Base-by-base conservation (phyloP, 2,113 vertebrate genomes). In the Grallaria varia region DNA sequence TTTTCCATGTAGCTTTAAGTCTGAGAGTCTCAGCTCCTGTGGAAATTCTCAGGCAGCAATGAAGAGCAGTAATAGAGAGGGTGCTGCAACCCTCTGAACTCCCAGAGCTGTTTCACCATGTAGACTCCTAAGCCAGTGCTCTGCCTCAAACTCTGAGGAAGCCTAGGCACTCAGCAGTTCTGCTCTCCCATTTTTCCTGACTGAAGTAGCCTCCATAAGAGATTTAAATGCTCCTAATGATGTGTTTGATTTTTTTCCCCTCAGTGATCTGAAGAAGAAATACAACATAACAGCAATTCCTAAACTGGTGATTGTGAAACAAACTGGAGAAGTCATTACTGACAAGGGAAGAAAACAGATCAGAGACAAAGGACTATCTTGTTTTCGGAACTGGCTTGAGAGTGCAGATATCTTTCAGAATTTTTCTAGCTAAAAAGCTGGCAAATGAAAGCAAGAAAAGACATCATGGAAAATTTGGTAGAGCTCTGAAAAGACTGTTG, bases 221-320 rank as follows among this genome's bases (percentile, higher is more conserved):
- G 28, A 31, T 10, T 63, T 31, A 74, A 55, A 23, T 53, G 31
- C n/a, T 93, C 28, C 80, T 96, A 95, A 97, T 39, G 12, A 1
- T 83, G 13, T 75, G 25, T 44, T 88, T 8, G 18, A 24, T 60
- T 91, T 95, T 42, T 80, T 95, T 30, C 76, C n/a, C 84, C 15
- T 17, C 96, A 99, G 99, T 60, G 99, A 99, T 77, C 91, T 99
- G 96, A 99, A 98, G 97, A 98, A 98, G 97, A 98, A 98, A 89
- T 99, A 98, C 97, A 98, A 98, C 95, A 98, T 99, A 97, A 99
- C 99, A 4, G 98, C 98, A 28, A 98, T 98, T 76, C 99, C 99
- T 94, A 99, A 98, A 92, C 98, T 99, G 77, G 98, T 99, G 97
- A 98, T 99, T n/a, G 98, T 99, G 98, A 99, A 99, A 94, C 99